phyloP scores from a whole-genome alignment of 2,797 vertebrate genomes.

The Spatula versicolor region DNA sequence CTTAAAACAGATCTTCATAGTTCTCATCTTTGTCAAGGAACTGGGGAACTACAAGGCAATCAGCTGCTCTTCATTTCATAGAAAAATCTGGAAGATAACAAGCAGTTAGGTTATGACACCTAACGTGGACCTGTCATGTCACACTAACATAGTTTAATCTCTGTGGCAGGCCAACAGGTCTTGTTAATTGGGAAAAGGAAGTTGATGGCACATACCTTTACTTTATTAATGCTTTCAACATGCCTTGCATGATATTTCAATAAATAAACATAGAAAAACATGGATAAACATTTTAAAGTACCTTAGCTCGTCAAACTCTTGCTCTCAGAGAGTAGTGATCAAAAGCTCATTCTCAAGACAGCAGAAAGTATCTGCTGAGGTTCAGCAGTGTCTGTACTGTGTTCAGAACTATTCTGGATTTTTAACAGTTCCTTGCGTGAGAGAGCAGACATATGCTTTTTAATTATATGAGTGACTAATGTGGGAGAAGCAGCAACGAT shows the following conservation, averaged over 20 bases:
- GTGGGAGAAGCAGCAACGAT: slow-evolving; percentile 6
- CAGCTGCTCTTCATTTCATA: background rate
- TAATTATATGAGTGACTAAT: background rate
- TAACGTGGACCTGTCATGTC: background rate
- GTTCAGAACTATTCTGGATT: background rate
- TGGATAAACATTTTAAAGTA: background rate
- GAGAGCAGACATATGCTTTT: slow-evolving; percentile 4
- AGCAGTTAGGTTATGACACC: background rate
- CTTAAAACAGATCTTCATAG: background rate
- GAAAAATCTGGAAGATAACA: slow-evolving; percentile 7
- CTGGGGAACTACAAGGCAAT: background rate
- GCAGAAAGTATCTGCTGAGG: background rate
- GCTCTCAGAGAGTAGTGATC: background rate
- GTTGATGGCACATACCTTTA: background rate
- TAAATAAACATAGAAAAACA: background rate
- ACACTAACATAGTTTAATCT: background rate
- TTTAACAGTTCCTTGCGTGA: background rate
- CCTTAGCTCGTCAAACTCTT: background rate
- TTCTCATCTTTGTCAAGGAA: background rate
- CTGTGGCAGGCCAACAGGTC: background rate
- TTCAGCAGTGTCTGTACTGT: background rate
- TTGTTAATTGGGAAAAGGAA: background rate
- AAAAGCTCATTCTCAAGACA: slow-evolving; percentile 8
- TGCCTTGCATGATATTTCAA: background rate
- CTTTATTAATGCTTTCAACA: slow-evolving; percentile 20